phyloP scores from a whole-genome alignment of 2,113 vertebrate species.

The Channa maculata region DNA sequence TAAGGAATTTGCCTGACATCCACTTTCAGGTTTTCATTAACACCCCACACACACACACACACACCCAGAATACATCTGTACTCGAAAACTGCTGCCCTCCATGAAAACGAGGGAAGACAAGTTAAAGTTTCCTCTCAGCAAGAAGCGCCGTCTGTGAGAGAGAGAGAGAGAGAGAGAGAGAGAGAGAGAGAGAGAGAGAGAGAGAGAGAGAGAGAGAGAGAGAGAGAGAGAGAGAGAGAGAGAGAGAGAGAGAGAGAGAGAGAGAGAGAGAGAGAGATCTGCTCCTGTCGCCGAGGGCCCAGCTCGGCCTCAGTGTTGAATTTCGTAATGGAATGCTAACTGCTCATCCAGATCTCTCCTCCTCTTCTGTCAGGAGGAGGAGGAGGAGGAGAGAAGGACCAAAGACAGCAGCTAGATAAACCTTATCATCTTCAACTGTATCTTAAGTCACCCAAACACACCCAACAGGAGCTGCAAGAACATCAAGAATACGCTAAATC shows the following conservation, averaged over 20 bases:
- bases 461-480: too few relatives aligned
- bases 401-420: background rate
- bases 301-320: constrained; percentile 88
- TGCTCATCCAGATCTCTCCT: constrained; percentile 87
- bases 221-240: too few relatives aligned
- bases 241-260: too few relatives aligned
- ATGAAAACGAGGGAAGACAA: background rate
- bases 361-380: constrained; percentile 51
- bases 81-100: constrained; percentile 9
- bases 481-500: too few relatives aligned
- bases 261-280: constrained; percentile 55
- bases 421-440: background rate
- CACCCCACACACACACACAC: background rate
- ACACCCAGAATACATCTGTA: background rate
- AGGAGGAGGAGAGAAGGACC: constrained; percentile 39
- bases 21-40: constrained; percentile 31
- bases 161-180: constrained; percentile 62
- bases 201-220: too few relatives aligned
- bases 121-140: constrained; percentile 28
- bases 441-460: too few relatives aligned
- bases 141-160: constrained; percentile 19
- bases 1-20: background rate
- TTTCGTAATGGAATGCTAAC: constrained; percentile 93
- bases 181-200: too few relatives aligned
- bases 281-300: constrained; percentile 76